Conservation (phyloP, 1,140 invertebrate species). For the Xylocopa sonorina region DNA sequence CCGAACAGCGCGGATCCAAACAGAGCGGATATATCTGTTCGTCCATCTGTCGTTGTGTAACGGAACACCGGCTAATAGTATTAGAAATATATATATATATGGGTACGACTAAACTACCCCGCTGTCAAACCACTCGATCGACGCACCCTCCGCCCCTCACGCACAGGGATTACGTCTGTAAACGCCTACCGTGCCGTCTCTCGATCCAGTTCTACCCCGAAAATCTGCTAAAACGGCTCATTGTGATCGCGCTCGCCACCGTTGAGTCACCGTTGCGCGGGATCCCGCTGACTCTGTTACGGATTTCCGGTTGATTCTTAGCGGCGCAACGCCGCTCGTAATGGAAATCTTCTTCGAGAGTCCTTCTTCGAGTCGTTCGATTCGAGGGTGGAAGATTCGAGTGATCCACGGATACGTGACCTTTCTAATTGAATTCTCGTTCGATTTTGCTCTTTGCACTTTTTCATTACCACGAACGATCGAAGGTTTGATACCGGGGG, state of each 20-base stretch:
- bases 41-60: conserved; percentile 80
- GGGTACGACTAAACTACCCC: conserved; percentile 62
- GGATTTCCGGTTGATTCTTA: neutral
- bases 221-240: conserved; percentile 54
- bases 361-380: too few relatives aligned
- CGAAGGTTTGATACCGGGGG: too few relatives aligned
- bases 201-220: conserved; percentile 55
- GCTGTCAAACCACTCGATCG: conserved; percentile 74
- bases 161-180: conserved; percentile 67
- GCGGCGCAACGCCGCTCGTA: too few relatives aligned
- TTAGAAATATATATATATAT: conserved; percentile 77
- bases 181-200: conserved; percentile 41
- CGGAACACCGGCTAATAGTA: conserved; percentile 80
- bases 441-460: too few relatives aligned
- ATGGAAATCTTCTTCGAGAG: too few relatives aligned
- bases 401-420: too few relatives aligned
- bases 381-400: too few relatives aligned
- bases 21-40: conserved; percentile 68
- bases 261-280: conserved; percentile 23
- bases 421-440: too few relatives aligned
- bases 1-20: conserved; percentile 70
- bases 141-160: conserved; percentile 59
- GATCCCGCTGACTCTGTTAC: neutral
- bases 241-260: neutral
- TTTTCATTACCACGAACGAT: too few relatives aligned